These are phyloP conservation scores for Bombus vancouverensis DNA, from an alignment of 1,140 invertebrate genomes.

Conservation along the genomic window DNA sequence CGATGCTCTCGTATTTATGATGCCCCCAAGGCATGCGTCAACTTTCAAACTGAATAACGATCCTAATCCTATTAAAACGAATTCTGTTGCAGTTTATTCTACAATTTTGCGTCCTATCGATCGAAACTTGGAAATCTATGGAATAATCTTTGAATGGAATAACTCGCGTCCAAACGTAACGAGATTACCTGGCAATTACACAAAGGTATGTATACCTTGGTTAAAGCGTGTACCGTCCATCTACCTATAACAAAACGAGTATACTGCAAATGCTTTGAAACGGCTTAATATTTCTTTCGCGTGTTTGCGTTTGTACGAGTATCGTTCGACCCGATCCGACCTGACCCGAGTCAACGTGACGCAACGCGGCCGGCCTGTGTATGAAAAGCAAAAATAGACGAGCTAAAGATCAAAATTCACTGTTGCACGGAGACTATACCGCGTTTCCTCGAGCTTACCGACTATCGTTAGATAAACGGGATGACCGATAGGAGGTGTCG, in stretches of 20 bases:
- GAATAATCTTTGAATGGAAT: neutral
- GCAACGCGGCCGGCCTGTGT: too few relatives aligned
- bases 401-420: too few relatives aligned
- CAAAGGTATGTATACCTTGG: too few relatives aligned
- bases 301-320: neutral
- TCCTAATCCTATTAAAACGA: neutral
- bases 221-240: neutral
- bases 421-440: too few relatives aligned
- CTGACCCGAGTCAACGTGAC: too few relatives aligned
- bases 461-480: constrained; percentile 88
- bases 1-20: constrained; percentile 14
- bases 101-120: neutral
- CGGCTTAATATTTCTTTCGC: neutral
- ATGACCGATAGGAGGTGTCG: constrained; percentile 89
- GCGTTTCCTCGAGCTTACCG: constrained; percentile 82
- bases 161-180: neutral
- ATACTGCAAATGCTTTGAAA: neutral
- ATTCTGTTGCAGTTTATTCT: neutral
- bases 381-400: too few relatives aligned
- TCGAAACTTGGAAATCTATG: neutral
- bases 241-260: neutral
- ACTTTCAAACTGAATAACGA: constrained; percentile 28
- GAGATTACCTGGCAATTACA: neutral
- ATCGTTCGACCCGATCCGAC: too few relatives aligned
- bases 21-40: constrained; percentile 13